Evolutionary conservation across 2,888 invertebrate genomes (phyloP).

Genomic region (Cryptus armator): DNA sequence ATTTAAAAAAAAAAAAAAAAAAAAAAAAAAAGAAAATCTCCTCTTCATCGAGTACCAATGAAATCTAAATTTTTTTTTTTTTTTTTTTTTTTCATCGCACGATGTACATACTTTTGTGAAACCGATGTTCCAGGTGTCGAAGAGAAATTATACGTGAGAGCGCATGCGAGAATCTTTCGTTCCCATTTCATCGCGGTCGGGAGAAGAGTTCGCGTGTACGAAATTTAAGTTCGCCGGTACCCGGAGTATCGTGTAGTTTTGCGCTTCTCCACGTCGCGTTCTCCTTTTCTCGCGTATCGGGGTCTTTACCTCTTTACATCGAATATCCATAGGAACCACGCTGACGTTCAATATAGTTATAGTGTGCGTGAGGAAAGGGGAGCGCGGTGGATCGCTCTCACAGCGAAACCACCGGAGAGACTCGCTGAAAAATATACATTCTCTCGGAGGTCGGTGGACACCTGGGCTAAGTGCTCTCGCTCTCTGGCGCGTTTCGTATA

Average conservation of each 20-base stretch:
- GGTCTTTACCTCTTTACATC: conserved; percentile 54
- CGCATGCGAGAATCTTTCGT: conserved; percentile 1
- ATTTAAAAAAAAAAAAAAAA: neutral
- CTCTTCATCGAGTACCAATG: neutral
- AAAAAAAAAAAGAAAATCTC: too few species aligned
- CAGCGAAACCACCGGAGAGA: neutral
- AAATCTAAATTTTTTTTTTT: neutral
- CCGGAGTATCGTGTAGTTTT: conserved; percentile 56
- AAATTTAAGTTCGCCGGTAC: conserved; percentile 60
- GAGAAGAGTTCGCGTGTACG: conserved; percentile 70
- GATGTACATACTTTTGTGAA: neutral
- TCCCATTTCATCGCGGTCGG: neutral
- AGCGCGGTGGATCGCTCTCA: neutral
- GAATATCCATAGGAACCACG: conserved; percentile 44
- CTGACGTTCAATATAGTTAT: too few species aligned
- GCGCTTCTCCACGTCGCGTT: conserved; percentile 41
- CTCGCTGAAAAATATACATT: conserved; percentile 53
- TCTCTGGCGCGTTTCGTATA: conserved; percentile 45
- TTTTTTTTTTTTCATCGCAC: neutral
- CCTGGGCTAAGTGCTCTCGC: conserved; percentile 76
- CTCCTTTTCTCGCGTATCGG: conserved; percentile 43
- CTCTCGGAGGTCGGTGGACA: conserved; percentile 70
- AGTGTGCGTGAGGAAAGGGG: conserved; percentile 14
- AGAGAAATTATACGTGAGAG: conserved; percentile 15
- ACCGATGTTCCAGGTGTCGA: conserved; percentile 8